Conservation (phyloP, 2,888 invertebrate genomes). For the Epinotia nisella region DNA sequence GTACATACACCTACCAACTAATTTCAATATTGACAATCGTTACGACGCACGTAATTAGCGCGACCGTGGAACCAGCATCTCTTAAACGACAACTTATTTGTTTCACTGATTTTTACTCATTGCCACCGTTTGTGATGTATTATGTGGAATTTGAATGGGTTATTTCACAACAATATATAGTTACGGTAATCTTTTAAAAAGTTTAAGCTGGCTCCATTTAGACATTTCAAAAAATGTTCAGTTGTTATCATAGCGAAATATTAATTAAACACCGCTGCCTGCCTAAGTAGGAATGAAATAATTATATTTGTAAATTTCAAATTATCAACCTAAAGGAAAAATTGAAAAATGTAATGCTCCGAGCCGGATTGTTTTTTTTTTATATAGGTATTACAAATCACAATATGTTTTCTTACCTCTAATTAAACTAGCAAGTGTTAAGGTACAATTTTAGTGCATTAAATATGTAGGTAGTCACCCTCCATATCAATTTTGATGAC, state of each 20-base stretch:
- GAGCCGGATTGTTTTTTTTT: too few relatives aligned
- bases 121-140: conserved; percentile 41
- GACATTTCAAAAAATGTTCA: background rate
- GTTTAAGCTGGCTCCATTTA: background rate
- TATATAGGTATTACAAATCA: too few relatives aligned
- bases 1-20: conserved; percentile 54
- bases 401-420: background rate
- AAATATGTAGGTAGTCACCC: too few relatives aligned
- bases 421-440: background rate
- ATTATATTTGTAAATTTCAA: too few relatives aligned
- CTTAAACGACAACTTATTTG: conserved; percentile 57
- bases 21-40: conserved; percentile 78
- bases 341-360: too few relatives aligned
- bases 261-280: too few relatives aligned
- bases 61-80: conserved; percentile 66
- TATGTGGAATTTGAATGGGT: conserved; percentile 34
- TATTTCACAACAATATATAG: conserved; percentile 25
- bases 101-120: conserved; percentile 55
- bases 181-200: conserved; percentile 8
- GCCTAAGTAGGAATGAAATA: too few relatives aligned
- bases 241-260: background rate
- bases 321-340: too few relatives aligned
- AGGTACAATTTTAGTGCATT: too few relatives aligned
- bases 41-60: conserved; percentile 58
- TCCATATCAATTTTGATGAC: too few relatives aligned